Evolutionary conservation across 2,113 vertebrate genomes (phyloP), one percentile per base, ranked within the genome.

Genomic region (Corythornis vintsioides): DNA sequence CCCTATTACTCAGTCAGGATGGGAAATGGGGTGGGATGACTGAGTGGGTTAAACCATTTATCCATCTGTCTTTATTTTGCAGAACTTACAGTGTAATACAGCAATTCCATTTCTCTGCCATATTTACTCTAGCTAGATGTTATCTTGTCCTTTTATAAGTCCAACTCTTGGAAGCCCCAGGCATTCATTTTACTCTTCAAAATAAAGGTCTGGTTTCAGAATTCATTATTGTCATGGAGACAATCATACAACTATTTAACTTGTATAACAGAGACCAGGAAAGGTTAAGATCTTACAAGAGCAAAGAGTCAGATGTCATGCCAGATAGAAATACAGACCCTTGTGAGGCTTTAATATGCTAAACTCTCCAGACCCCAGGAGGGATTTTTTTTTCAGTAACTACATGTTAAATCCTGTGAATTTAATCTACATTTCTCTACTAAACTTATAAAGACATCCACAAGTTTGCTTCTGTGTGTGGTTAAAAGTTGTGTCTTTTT

Each of bases 1-100:
- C 28, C 80, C 80, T 93, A 90, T 94, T 93, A 82, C 43, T 96
- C 78, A 45, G 53, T 81, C 35, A 86, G 45, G 71, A 84, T 35
- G 17, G 73, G 70, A 94, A 80, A 88, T 31, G 81, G 8, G 73
- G 83, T 93, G 45, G 83, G 90, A 86, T 90, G 90, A 65, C 77
- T 93, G 92, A 94, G 90, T 94, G 86, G 86, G 86, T 84, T 61
- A 61, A 35, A 55, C 45, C 24, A 53, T 64, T 78, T 81, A 81
- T 24, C 88, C 95, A 96, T 94, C 92, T 93, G 93, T 94, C 92
- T 90, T 83, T 86, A 76, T 90, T 94, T 93, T 93, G 43, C 47
- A 76, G 28, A 40, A 90, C n/a, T 90, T 71, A 25, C 28, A 45
- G 72, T 92, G 59, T 24, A 84, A 78, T 55, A 71, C 9, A 88